A percentile compares a stretch with the other conserved stretches of the same genome.
Evolutionary conservation across 2,888 invertebrate species (phyloP).

Genomic region (Hylaea fasciaria): DNA sequence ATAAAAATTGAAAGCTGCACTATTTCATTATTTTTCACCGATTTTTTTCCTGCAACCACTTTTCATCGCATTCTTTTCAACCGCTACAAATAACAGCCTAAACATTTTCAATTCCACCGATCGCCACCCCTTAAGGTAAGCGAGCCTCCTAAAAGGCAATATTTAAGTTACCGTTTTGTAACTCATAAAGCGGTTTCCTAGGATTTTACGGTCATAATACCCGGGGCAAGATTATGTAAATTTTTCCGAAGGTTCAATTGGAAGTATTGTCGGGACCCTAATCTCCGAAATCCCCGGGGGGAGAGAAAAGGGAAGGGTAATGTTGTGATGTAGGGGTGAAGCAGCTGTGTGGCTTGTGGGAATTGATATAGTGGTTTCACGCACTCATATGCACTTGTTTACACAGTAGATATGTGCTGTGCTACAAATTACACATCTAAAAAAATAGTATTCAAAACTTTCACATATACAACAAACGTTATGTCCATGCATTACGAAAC

Average conservation of each 20-base stretch:
- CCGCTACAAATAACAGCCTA: not conserved
- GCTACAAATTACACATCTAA: too few relatives aligned
- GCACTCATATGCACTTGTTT: slow-evolving; percentile 7
- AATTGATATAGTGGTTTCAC: slow-evolving; percentile 20
- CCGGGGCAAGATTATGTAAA: slow-evolving; percentile 61
- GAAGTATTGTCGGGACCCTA: slow-evolving; percentile 61
- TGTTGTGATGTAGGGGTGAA: slow-evolving; percentile 37
- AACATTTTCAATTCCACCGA: slow-evolving; percentile 10
- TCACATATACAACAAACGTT: too few relatives aligned
- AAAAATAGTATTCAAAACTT: too few relatives aligned
- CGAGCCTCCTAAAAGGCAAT: slow-evolving; percentile 28
- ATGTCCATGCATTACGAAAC: too few relatives aligned
- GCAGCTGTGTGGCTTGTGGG: slow-evolving; percentile 36
- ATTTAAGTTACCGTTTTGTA: slow-evolving; percentile 42
- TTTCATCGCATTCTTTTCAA: not conserved
- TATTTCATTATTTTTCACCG: not conserved
- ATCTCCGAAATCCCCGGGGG: slow-evolving; percentile 54
- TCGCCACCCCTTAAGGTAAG: slow-evolving; percentile 14
- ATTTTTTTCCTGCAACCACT: not conserved
- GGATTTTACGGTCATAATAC: slow-evolving; percentile 43
- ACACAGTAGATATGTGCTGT: too few relatives aligned
- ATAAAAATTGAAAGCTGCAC: too few relatives aligned
- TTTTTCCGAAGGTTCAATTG: slow-evolving; percentile 61
- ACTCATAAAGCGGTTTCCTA: slow-evolving; percentile 41
- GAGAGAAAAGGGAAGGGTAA: slow-evolving; percentile 30